Base-by-base conservation (phyloP, 1,140 invertebrate genomes). In the Heliconius eleuchia region DNA sequence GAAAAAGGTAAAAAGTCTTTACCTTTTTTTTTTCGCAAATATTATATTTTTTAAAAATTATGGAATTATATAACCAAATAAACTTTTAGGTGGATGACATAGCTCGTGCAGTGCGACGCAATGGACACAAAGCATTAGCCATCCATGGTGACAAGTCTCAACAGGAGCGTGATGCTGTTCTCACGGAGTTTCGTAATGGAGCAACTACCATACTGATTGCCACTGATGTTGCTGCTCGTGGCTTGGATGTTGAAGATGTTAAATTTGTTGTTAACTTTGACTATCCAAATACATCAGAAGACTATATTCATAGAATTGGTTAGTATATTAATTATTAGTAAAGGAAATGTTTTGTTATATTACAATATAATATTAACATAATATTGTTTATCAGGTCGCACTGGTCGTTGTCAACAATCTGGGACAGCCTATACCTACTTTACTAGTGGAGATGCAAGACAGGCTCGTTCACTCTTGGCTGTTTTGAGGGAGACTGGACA, bases 231-330 rank as follows among this genome's bases (percentile, higher is more conserved):
- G 99, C 99, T 60, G 99, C 99, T 16, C 96, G 99, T 82, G 99
- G 99, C 66, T 95, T 99, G 85, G 99, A 99, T 96, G 99, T 99
- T 9, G 98, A 99, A 92, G 99, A 99, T 94, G 98, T 99, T 46
- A 99, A 99, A 92, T 99, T 98, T 95, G 99, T 99, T 8, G 98
- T 99, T 74, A 99, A 99, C 91, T 99, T 97, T 92, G 99, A 99
- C 95, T 99, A 99, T 95, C 99, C 99, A 0, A 99, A 98, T 89
- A 98, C 98, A 76, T 99, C 98, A 46, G 99, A 99, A 95, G 99
- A 99, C 95, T 99, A 99, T 94, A 98, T 99, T 82, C 99, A 99
- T 94, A 96, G 99, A 87, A 99, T 99, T 95, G 99, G 99, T 86
- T 92, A 95, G 96, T 82, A 27, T 52, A 30, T 72, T 52, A 19